Conservation (phyloP, 2,888 invertebrate species). For the Saturnia pavonia region DNA sequence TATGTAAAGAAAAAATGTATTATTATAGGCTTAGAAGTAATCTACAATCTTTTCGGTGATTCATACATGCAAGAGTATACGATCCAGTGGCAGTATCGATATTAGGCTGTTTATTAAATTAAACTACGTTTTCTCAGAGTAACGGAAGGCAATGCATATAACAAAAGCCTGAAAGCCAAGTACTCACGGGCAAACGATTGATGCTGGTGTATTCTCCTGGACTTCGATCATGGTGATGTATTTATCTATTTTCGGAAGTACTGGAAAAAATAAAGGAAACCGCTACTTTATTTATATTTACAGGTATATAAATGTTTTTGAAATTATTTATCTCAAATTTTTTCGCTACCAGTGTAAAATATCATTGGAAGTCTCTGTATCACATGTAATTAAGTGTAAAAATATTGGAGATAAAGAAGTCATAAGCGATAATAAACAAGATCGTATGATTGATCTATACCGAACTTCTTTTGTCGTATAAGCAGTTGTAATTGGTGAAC, state of each 20-base stretch:
- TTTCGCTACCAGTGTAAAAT: too few relatives aligned
- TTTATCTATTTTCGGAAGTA: slow-evolving; percentile 4
- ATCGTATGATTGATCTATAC: too few relatives aligned
- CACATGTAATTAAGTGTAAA: too few relatives aligned
- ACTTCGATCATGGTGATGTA: background rate
- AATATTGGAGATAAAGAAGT: background rate
- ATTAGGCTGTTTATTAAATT: background rate
- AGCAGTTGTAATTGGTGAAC: too few relatives aligned
- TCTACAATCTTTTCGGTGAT: background rate
- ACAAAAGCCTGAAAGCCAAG: background rate
- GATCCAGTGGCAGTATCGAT: background rate
- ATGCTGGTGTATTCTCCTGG: background rate
- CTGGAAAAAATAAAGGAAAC: background rate
- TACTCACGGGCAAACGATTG: slow-evolving; percentile 3
- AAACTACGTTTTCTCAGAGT: background rate
- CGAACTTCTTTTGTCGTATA: too few relatives aligned
- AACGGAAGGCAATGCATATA: background rate
- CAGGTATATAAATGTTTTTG: too few relatives aligned
- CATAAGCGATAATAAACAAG: background rate
- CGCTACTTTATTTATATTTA: background rate
- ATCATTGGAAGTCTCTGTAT: too few relatives aligned
- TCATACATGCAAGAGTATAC: background rate
- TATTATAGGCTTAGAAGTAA: too few relatives aligned
- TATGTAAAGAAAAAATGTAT: too few relatives aligned
- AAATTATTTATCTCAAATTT: too few relatives aligned